Evolutionary conservation across 2,797 vertebrate genomes (phyloP).

Genomic region (Vireo griseus): DNA sequence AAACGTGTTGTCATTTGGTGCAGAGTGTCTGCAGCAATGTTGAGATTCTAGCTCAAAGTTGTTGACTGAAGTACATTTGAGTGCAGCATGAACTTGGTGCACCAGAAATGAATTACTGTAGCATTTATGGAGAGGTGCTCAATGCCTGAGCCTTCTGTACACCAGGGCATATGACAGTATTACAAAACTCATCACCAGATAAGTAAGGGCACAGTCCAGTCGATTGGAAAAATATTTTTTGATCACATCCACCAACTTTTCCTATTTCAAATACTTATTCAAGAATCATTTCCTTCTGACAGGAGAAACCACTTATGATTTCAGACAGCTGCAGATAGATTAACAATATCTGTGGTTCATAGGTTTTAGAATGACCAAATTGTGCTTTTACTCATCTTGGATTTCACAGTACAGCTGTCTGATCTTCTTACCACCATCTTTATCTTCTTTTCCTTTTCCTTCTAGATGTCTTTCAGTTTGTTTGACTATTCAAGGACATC

Average conservation of each 20-base stretch:
- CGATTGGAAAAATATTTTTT: slow-evolving; percentile 28
- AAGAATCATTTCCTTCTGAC: not conserved
- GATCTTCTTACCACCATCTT: not conserved
- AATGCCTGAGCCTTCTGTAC: not conserved
- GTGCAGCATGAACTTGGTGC: not conserved
- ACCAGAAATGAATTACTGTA: not conserved
- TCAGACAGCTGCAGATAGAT: not conserved
- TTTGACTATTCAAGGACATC: not conserved
- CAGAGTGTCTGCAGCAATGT: not conserved
- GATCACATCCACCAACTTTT: not conserved
- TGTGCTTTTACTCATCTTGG: not conserved
- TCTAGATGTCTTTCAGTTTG: not conserved
- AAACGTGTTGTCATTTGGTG: not conserved
- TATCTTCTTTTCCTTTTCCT: not conserved
- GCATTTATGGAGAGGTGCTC: not conserved
- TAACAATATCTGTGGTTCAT: not conserved
- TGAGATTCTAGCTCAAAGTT: not conserved
- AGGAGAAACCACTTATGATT: not conserved
- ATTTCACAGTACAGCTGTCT: not conserved
- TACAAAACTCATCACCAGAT: not conserved
- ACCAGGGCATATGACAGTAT: not conserved
- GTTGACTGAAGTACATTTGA: not conserved
- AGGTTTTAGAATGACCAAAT: slow-evolving; percentile 7
- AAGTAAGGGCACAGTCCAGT: not conserved
- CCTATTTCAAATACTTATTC: not conserved